These are phyloP conservation scores for Reticulitermes lucifugus DNA, from an alignment of 2,888 invertebrate species.

Conservation along the genomic window DNA sequence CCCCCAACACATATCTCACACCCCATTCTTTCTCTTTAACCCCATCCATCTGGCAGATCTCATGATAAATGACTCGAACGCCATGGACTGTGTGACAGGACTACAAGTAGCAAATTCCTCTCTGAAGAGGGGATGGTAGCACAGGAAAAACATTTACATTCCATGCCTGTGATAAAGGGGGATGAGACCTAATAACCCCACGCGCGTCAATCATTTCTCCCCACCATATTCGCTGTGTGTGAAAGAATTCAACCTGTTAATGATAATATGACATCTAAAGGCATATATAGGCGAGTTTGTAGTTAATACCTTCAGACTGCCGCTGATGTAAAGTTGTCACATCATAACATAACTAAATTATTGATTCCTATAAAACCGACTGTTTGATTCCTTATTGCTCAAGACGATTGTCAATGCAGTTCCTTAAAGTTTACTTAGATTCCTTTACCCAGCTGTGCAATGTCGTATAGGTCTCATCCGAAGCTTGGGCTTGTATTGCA, in stretches of 20 bases:
- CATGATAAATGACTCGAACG: slow-evolving; percentile 34
- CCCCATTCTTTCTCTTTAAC: slow-evolving; percentile 25
- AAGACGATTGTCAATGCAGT: too few species aligned
- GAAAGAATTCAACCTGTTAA: not conserved
- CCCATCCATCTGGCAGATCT: slow-evolving; percentile 36
- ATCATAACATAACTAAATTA: too few species aligned
- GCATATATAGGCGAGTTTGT: not conserved
- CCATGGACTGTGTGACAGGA: slow-evolving; percentile 5
- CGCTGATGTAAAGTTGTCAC: too few species aligned
- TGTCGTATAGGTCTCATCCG: too few species aligned
- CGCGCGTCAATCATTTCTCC: slow-evolving; percentile 27
- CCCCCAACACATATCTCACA: slow-evolving; percentile 24
- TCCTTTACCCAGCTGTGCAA: too few species aligned
- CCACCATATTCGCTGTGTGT: not conserved
- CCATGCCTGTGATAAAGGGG: slow-evolving; percentile 16
- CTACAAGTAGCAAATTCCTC: not conserved
- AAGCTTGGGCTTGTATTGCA: too few species aligned
- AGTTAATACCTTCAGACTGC: too few species aligned
- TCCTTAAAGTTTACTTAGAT: too few species aligned
- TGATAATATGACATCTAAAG: not conserved
- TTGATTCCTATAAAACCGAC: too few species aligned
- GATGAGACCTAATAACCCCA: slow-evolving; percentile 29
- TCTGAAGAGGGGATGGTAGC: not conserved
- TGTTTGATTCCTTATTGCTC: too few species aligned
- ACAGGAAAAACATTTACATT: slow-evolving; percentile 25